These are phyloP conservation scores for Cynocephalus volans DNA, from an alignment of 2,113 vertebrate species.

Conservation along the genomic window DNA sequence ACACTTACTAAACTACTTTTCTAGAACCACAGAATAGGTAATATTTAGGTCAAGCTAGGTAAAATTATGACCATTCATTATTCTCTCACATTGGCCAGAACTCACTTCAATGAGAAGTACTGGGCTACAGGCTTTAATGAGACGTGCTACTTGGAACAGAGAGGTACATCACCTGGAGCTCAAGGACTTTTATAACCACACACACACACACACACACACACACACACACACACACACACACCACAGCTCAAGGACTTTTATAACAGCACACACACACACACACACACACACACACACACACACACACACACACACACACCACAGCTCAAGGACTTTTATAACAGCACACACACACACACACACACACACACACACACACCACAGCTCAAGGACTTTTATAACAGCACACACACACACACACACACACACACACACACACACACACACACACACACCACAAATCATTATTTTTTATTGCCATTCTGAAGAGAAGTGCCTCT, in stretches of 20 bases:
- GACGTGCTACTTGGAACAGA: not conserved
- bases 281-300: not conserved
- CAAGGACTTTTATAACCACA: not conserved
- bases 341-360: no score
- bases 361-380: no score
- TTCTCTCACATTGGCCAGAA: not conserved
- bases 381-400: no score
- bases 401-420: not conserved
- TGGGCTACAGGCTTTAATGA: not conserved
- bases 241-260: no score
- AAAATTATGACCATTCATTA: not conserved
- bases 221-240: no score
- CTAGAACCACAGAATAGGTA: not conserved
- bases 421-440: not conserved
- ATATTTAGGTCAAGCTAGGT: not conserved
- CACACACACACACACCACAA: fast-evolving
- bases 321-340: no score
- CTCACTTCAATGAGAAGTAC: not conserved
- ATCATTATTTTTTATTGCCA: not conserved
- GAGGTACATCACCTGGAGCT: not conserved
- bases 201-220: no score
- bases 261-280: not conserved
- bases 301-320: no score
- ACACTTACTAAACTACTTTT: not conserved
- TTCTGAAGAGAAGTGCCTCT: not conserved